phyloP scores from a whole-genome alignment of 1,140 invertebrate genomes.

The Sinonovacula constricta region DNA sequence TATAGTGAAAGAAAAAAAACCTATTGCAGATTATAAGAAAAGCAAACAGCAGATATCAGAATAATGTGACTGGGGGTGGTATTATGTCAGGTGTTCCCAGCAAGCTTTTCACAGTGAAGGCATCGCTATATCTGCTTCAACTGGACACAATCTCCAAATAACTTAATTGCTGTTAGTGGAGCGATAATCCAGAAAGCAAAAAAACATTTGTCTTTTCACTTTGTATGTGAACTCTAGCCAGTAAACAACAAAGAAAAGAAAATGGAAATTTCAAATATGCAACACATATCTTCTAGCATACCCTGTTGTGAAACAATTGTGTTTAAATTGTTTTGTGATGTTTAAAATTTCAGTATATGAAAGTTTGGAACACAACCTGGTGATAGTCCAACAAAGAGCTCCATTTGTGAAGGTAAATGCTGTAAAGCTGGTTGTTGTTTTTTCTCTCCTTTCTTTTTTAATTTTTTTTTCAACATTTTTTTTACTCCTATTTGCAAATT shows the following conservation, averaged over 20 bases:
- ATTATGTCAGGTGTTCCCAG: too few species aligned
- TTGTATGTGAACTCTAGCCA: neutral
- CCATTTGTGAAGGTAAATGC: constrained; percentile 81
- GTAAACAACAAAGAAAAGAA: neutral
- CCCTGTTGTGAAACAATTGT: neutral
- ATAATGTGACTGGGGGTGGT: too few species aligned
- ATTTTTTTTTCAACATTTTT: too few species aligned
- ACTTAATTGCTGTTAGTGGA: neutral
- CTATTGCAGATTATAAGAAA: too few species aligned
- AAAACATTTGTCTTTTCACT: neutral
- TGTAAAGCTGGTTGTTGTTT: too few species aligned
- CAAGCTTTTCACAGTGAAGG: too few species aligned
- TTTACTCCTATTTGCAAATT: too few species aligned
- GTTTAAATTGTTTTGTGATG: constrained; percentile 5
- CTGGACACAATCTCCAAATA: too few species aligned
- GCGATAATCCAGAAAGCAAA: neutral
- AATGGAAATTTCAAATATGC: neutral
- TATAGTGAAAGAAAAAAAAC: too few species aligned
- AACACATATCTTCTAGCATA: neutral
- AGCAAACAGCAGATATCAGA: too few species aligned
- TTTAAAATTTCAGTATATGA: constrained; percentile 82
- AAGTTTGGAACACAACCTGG: constrained; percentile 80
- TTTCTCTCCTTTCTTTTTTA: too few species aligned
- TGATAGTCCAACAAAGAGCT: constrained; percentile 85
- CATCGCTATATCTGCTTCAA: too few species aligned